Evolutionary conservation across 1,140 invertebrate species (phyloP).

Genomic region (Acromyrmex heyeri): DNA sequence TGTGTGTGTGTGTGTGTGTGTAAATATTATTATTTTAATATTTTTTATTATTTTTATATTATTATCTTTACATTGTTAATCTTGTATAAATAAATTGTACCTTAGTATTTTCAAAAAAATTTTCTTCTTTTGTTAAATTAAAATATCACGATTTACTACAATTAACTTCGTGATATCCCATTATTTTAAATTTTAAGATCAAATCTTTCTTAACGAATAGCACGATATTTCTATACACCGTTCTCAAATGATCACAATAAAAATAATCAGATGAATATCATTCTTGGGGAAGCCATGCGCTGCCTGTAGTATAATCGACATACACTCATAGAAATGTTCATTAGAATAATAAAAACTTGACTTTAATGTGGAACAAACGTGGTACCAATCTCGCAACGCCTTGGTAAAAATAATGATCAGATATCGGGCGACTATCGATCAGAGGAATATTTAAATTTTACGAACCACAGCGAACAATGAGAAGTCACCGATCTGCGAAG

Average conservation of each 20-base stretch:
- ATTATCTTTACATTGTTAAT: neutral
- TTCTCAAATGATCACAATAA: conserved; percentile 26
- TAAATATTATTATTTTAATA: neutral
- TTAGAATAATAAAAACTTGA: conserved; percentile 56
- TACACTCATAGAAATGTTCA: conserved; percentile 37
- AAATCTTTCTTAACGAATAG: conserved; percentile 19
- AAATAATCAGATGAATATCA: conserved; percentile 37
- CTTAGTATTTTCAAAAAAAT: neutral
- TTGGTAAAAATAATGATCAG: conserved; percentile 78
- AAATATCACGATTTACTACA: neutral
- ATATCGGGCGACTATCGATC: conserved; percentile 69
- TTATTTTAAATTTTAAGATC: conserved; percentile 18
- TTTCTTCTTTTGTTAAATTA: neutral
- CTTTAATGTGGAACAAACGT: neutral
- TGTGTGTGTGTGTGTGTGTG: too few species aligned
- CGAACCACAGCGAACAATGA: conserved; percentile 72
- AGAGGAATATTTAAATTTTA: conserved; percentile 79
- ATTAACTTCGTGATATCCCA: neutral
- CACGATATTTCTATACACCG: neutral
- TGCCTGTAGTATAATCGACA: neutral
- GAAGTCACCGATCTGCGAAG: conserved; percentile 70
- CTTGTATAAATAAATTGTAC: conserved; percentile 18
- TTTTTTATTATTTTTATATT: neutral
- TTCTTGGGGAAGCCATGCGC: neutral
- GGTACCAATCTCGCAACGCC: conserved; percentile 56